Conservation (phyloP, 1,140 invertebrate species). For the Zaprionus gabonicus region DNA sequence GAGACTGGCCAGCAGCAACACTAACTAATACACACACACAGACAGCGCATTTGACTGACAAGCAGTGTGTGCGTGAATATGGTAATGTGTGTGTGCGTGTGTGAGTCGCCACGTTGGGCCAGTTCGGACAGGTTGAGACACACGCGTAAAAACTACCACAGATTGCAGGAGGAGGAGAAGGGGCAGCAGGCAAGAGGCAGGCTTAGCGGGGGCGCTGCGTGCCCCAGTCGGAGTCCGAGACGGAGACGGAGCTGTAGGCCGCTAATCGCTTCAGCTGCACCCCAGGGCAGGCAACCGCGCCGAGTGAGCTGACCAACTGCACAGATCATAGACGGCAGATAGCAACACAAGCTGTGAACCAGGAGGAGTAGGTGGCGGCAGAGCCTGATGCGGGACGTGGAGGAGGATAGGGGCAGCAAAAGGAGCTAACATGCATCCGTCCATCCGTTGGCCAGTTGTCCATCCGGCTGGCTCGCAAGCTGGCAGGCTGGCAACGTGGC, state of each 20-base stretch:
- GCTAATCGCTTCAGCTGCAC: slow-evolving; percentile 74
- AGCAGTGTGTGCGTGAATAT: slow-evolving; percentile 51
- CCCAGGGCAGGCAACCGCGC: slow-evolving; percentile 48
- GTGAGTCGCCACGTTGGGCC: slow-evolving; percentile 69
- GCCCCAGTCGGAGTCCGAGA: neutral
- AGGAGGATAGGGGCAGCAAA: neutral
- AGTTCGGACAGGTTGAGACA: slow-evolving; percentile 77
- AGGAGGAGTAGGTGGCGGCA: slow-evolving; percentile 5
- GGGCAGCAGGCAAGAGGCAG: slow-evolving; percentile 18
- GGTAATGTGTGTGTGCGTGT: slow-evolving; percentile 49
- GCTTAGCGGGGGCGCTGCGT: slow-evolving; percentile 48
- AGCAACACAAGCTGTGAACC: slow-evolving; percentile 44
- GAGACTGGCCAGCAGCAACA: slow-evolving; percentile 57
- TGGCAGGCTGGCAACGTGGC: slow-evolving; percentile 36
- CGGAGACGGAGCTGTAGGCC: slow-evolving; percentile 44
- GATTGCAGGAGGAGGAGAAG: slow-evolving; percentile 52
- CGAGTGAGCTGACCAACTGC: slow-evolving; percentile 74
- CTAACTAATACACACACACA: slow-evolving; percentile 29
- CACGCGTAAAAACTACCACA: slow-evolving; percentile 80
- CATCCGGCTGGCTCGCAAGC: slow-evolving; percentile 22
- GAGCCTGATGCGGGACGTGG: neutral
- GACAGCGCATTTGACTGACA: slow-evolving; percentile 50
- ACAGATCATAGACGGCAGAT: slow-evolving; percentile 84
- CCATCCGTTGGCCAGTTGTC: slow-evolving; percentile 39
- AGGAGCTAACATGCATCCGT: slow-evolving; percentile 34